Evolutionary conservation across 2,888 invertebrate species (phyloP).

Genomic region (Pasiphila rectangulata): DNA sequence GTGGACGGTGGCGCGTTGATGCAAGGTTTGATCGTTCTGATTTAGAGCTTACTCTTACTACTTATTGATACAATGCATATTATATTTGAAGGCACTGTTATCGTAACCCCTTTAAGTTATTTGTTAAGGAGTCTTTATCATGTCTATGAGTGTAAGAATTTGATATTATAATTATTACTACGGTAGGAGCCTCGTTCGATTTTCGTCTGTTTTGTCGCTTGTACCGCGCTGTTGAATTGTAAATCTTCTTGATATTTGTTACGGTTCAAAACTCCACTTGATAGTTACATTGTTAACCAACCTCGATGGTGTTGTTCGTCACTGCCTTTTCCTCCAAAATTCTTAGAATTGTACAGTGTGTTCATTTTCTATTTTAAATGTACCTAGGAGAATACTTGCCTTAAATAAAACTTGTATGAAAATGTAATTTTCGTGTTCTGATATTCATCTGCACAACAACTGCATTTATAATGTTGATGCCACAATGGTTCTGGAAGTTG

Average conservation of each 20-base stretch:
- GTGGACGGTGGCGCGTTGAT: constrained; percentile 16
- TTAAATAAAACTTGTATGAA: constrained; percentile 44
- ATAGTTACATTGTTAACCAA: constrained; percentile 49
- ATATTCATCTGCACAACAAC: constrained; percentile 56
- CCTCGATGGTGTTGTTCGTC: constrained; percentile 51
- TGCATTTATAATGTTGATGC: constrained; percentile 58
- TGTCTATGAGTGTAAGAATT: constrained; percentile 79
- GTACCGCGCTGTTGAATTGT: constrained; percentile 61
- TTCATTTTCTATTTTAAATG: constrained; percentile 57
- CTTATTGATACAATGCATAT: constrained; percentile 68
- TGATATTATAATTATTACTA: constrained; percentile 75
- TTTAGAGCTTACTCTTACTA: constrained; percentile 70
- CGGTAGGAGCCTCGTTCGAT: constrained; percentile 73
- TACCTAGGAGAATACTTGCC: constrained; percentile 56
- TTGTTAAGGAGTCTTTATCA: constrained; percentile 79
- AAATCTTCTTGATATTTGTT: constrained; percentile 57
- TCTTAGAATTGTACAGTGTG: constrained; percentile 54
- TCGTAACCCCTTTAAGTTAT: constrained; percentile 73
- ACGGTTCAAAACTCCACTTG: constrained; percentile 50
- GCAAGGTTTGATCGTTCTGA: constrained; percentile 48
- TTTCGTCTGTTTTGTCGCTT: constrained; percentile 69
- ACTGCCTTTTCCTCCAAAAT: constrained; percentile 63
- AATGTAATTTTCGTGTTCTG: constrained; percentile 48
- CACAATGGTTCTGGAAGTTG: constrained; percentile 34
- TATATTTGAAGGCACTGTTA: constrained; percentile 77